Base-by-base conservation (phyloP, 2,113 vertebrate genomes). In the Phaethon lepturus region DNA sequence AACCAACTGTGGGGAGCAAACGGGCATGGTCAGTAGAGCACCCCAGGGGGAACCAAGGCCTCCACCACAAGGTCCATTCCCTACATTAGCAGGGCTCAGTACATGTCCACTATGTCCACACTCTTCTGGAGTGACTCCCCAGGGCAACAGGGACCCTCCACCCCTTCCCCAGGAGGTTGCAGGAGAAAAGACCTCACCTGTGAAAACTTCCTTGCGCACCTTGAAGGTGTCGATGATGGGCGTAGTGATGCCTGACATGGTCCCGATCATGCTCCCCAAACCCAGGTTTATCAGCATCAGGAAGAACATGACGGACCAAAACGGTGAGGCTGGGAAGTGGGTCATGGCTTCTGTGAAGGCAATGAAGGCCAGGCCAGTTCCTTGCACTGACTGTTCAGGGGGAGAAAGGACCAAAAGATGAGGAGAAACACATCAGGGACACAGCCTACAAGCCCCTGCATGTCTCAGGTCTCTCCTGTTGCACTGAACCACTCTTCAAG, bases 251-350 rank as follows among this genome's bases (percentile, higher is more conserved):
- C 99, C 99, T 0, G 99, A 99, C 99, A 99, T 99, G 95, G 99
- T 99, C 67, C 99, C 99, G 1, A 99, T 99, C 99, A 99, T 99
- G 97, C 99, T 99, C 20, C 99, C 99, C 97, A 99, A 92, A 31
- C 99, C 99, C 97, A 99, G 97, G 97, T 99, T 99, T 95, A 99
- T 99, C 72, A 99, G 98, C 99, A 99, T 99, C 98, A 99, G 98
- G 98, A 99, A 99, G 98, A 99, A 99, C 99, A 99, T 99, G 96
- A 99, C 99, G 0, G 99, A 99, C 99, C 99, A 99, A 97, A 99
- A 99, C 0, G 99, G 99, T 11, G 99, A 99, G 62, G 98, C 99
- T 0, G 99, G 99, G 91, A 99, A 99, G 95, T 99, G 99, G 3
- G 99, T 99, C 99, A 99, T 99, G 96, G 99, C 99, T 97, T 99